Base-by-base conservation (phyloP, 1,140 invertebrate species). In the Leptinotarsa texana region DNA sequence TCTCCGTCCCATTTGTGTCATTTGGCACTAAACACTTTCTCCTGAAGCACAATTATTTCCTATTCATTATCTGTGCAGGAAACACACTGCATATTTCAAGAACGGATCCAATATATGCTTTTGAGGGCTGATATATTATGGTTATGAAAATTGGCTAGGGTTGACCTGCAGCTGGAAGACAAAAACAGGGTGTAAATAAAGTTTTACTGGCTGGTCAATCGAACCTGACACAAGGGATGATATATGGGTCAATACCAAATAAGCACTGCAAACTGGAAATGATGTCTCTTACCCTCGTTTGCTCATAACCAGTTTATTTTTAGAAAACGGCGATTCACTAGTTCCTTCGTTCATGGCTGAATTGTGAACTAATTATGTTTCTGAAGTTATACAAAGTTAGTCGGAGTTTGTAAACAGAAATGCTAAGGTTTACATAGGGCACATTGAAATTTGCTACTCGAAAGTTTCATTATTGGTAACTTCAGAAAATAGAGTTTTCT, bases 381-480 rank as follows among this genome's bases (percentile, higher is more conserved):
- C 51, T 57, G 15, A 57, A 57, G n/a, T n/a, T 57, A 15, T 17
- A 17, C n/a, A 1, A 57, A 57, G 51, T 57, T 57, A 17, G 51
- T 17, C 13, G n/a, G 51, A 57, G 51, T 57, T 57, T 57, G 51
- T 57, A 57, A 57, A 57, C 51, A 57, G 51, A 57, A 18, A 17
- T 57, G 5, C 51, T 15, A 18, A 17, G 51, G 51, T 57, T 57
- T 57, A n/a, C 51, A 57, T 18, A 57, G 17, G 15, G 51, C 13
- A 57, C 13, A 57, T 57, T 18, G 51, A 57, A 13, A 57, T 57
- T 18, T 13, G 15, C 51, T 57, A n/a, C n/a, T 0, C n/a, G 51
- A 57, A 57, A 57, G 51, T n/a, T 57, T 57, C 51, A 57, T 57
- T n/a, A 57, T 57, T 18, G 51, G n/a, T 57, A 57, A 57, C 51